phyloP scores from a whole-genome alignment of 2,113 vertebrate genomes.

The Leucopternis melanops region DNA sequence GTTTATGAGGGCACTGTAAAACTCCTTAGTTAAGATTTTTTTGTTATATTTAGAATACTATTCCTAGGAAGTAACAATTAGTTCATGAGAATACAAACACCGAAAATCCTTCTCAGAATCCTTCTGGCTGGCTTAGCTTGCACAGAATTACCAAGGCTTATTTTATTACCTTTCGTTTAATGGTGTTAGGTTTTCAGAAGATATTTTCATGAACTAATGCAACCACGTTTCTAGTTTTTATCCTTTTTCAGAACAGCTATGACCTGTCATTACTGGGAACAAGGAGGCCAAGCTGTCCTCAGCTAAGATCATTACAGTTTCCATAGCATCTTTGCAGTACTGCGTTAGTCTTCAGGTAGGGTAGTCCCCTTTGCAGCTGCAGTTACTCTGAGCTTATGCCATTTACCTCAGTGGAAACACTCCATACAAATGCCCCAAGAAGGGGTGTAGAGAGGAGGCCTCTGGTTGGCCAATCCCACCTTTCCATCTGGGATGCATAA shows the following conservation, averaged over 20 bases:
- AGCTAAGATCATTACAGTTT: not conserved
- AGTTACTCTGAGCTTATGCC: not conserved
- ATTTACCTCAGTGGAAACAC: not conserved
- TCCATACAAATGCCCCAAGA: too few species aligned
- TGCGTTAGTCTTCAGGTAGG: not conserved
- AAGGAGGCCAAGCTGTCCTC: not conserved
- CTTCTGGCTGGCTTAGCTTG: not conserved
- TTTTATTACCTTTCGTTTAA: not conserved
- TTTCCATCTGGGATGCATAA: too few species aligned
- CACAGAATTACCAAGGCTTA: not conserved
- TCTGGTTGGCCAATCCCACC: too few species aligned
- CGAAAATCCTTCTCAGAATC: constrained; percentile 10
- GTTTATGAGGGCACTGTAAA: not conserved
- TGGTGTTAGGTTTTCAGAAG: not conserved
- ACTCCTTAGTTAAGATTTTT: not conserved
- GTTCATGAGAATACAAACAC: not conserved
- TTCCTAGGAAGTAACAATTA: not conserved
- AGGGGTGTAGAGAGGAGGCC: too few species aligned
- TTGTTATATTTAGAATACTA: not conserved
- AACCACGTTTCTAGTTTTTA: not conserved
- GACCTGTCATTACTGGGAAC: not conserved
- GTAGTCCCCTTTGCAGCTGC: not conserved
- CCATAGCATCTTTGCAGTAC: not conserved
- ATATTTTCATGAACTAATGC: not conserved
- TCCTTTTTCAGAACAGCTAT: not conserved